Conservation (phyloP, 2,113 vertebrate species). For the Athene noctua region DNA sequence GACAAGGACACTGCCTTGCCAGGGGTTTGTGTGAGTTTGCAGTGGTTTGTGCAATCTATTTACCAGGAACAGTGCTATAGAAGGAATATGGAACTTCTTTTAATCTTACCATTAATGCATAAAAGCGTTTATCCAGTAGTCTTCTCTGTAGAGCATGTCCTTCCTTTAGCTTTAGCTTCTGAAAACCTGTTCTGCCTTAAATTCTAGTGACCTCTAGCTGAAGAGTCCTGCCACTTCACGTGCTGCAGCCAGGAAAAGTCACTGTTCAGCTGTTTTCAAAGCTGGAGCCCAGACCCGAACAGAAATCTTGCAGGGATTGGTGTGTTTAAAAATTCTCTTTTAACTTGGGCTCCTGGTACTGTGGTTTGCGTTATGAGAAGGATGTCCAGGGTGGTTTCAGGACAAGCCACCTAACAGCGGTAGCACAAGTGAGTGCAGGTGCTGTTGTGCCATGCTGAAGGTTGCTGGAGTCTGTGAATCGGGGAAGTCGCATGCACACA, state of each 20-base stretch:
- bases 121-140: background rate
- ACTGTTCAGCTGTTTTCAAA: background rate
- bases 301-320: background rate
- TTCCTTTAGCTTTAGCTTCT: background rate
- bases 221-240: background rate
- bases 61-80: background rate
- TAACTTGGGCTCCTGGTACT: background rate
- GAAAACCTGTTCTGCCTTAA: slow-evolving; percentile 4
- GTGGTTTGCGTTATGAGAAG: background rate
- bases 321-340: background rate
- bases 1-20: background rate
- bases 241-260: background rate
- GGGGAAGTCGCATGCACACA: background rate
- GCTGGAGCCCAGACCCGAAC: background rate
- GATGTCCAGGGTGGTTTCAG: background rate
- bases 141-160: background rate
- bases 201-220: slow-evolving; percentile 16
- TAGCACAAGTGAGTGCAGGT: background rate
- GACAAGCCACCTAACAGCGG: background rate
- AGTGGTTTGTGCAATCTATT: background rate
- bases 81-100: background rate
- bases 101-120: background rate
- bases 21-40: background rate
- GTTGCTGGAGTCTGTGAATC: background rate
- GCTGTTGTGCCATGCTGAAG: background rate